Evolutionary conservation across 2,113 vertebrate genomes (phyloP), one percentile per base, ranked within the genome.

Genomic region (Lonchura striata): DNA sequence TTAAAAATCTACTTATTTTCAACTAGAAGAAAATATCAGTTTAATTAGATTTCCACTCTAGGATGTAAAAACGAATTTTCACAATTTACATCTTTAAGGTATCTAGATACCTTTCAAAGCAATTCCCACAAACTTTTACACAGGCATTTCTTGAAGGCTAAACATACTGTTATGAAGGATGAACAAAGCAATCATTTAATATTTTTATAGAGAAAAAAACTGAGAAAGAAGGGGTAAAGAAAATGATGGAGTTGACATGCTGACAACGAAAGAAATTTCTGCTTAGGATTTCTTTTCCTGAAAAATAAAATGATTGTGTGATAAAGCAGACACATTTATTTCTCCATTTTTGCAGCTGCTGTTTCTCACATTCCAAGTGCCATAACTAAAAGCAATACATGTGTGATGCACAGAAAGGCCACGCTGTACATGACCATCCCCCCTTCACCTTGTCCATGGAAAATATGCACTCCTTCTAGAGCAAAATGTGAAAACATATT

Each of bases 371-470:
- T 39, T 61, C 4, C 11, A 33, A 60, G 24, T 17, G 24, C 15
- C 16, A 0, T 13, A 70, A 19, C 35, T 46, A 41, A 41, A 77
- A 61, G 31, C 1, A 1, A 46, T 3, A 53, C 2, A 27, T 0
- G 4, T 7, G 28, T 7, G 44, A 64, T 39, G 37, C 66, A 54
- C 22, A 59, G 35, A 54, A 75, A 46, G 18, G 19, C 14, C 52
- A 35, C 0, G 0, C 42, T 31, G 15, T 3, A 20, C 9, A 35
- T 15, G 20, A 42, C 23, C 15, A 9, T 17, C 22, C 57, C 9
- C 24, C 42, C n/a, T n/a, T 84, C 52, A 70, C 20, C 22, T 71
- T 56, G 30, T 64, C 57, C 46, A 39, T 2, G 9, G 31, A 60
- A 47, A 57, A 44, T 1, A 3, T 10, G 27, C 5, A 16, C 11